Evolutionary conservation across 2,113 vertebrate genomes (phyloP), one percentile per base, ranked within the genome.

Genomic region (Serilophus lunatus): DNA sequence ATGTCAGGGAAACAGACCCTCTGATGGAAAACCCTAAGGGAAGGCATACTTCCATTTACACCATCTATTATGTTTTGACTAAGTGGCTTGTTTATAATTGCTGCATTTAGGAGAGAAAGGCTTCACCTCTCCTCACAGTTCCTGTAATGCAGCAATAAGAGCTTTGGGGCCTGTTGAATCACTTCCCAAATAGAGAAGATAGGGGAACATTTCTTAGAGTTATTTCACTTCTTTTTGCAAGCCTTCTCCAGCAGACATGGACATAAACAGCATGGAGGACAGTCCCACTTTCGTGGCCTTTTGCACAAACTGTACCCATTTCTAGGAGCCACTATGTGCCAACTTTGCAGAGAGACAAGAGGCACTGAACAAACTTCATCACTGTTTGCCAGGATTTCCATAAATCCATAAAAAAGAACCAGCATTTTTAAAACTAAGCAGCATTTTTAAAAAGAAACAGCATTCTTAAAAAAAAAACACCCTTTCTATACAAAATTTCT

Each of bases 11-110:
- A 94, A 90, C 71, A 90, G 84, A 49, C 44, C 68, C 56, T 90
- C 54, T 31, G 76, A 79, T 51, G 68, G 82, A 88, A 94, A 85
- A 83, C 85, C 92, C 85, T 94, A 36, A 74, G 90, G 93, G 82
- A 83, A 93, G 82, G 66, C 91, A 92, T 82, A 69, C 54, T 95
- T 91, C 93, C 84, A 91, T 84, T 96, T 93, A 79, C 69, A 65
- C 71, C 85, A 90, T 54, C 95, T 89, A 93, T 96, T 85, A 92
- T 89, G 89, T 84, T 91, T 89, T 87, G 78, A 70, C 87, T 90
- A 80, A 94, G 79, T 85, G 81, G 68, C 36, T 90, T 86, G 85
- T 90, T 96, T 92, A 79, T 77, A 95, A 92, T 77, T 57, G 87
- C 3, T 88, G 70, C 82, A 57, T 91, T 95, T 72, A 50, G 84